These are phyloP conservation scores for Leucania comma DNA, from an alignment of 2,888 invertebrate genomes.

Conservation along the genomic window DNA sequence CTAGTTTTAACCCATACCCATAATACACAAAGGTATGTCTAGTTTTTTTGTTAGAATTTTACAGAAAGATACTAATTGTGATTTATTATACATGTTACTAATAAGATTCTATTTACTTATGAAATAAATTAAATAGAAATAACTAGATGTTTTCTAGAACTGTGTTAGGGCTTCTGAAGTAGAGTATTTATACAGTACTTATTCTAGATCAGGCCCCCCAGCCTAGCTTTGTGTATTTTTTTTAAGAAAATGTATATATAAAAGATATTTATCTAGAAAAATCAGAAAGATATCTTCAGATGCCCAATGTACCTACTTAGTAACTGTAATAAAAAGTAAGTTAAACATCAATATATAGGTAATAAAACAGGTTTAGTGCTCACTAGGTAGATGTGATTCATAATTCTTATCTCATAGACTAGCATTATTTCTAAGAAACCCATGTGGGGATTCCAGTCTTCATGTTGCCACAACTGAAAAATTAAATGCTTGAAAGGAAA, in stretches of 20 bases:
- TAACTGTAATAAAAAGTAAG: slow-evolving; percentile 28
- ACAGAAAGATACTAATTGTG: too few species aligned
- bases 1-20: neutral
- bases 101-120: neutral
- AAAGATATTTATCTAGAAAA: neutral
- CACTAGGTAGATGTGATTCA: slow-evolving; percentile 49
- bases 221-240: neutral
- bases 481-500: slow-evolving; percentile 39
- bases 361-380: slow-evolving; percentile 52
- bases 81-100: neutral
- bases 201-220: neutral
- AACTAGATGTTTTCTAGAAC: neutral
- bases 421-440: slow-evolving; percentile 48
- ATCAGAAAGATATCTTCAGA: slow-evolving; percentile 7
- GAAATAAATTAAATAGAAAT: neutral
- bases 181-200: neutral
- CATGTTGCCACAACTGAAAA: slow-evolving; percentile 60
- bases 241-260: neutral
- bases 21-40: neutral
- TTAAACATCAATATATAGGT: slow-evolving; percentile 39
- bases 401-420: slow-evolving; percentile 55
- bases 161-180: neutral
- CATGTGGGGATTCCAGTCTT: slow-evolving; percentile 35
- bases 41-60: slow-evolving; percentile 49
- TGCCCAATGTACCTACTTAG: slow-evolving; percentile 12